Percentiles rank a stretch among this genome's conserved stretches.
Conservation (phyloP, 1,140 invertebrate genomes). For the Neotoxoptera formosana region DNA sequence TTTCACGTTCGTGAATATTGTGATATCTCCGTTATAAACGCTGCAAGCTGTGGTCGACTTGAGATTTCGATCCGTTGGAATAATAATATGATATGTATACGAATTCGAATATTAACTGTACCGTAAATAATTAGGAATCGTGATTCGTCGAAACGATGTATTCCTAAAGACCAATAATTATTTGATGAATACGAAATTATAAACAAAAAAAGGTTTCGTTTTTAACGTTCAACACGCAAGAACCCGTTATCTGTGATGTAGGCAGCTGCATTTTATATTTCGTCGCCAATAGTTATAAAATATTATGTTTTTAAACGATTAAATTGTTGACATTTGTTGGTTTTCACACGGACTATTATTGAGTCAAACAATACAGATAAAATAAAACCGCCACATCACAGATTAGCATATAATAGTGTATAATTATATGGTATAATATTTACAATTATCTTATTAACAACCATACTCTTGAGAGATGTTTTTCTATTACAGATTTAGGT, state of each 20-base stretch:
- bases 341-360: neutral
- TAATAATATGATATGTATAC: too few species aligned
- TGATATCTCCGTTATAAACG: too few species aligned
- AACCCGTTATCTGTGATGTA: neutral
- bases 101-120: too few species aligned
- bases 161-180: too few species aligned
- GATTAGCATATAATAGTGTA: neutral
- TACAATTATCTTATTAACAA: neutral
- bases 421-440: neutral
- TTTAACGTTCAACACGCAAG: neutral
- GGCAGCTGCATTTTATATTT: neutral
- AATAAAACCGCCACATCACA: neutral
- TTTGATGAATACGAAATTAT: neutral
- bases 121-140: too few species aligned
- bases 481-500: neutral
- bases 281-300: neutral
- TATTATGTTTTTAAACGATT: neutral
- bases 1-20: neutral
- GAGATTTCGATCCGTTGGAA: too few species aligned
- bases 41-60: too few species aligned
- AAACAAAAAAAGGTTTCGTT: neutral
- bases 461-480: neutral
- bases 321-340: neutral
- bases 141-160: too few species aligned
- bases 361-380: neutral